A percentile compares a stretch with the other conserved stretches of the same genome.
Conservation (phyloP, 2,888 invertebrate species). For the Pyrrhosoma nymphula region DNA sequence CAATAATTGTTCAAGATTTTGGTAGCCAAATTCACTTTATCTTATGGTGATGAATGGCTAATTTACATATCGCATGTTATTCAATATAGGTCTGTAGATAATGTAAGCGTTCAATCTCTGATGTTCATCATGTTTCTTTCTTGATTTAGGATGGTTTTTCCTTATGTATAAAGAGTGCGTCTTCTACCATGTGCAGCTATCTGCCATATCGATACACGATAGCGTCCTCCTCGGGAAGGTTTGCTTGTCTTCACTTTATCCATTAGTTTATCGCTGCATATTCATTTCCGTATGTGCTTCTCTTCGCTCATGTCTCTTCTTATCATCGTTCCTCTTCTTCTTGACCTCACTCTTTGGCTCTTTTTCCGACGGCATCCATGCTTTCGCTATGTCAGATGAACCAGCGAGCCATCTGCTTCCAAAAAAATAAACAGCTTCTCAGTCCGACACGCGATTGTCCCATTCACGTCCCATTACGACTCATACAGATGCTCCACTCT, state of each 20-base stretch:
- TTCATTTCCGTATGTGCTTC: neutral
- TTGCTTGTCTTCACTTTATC: neutral
- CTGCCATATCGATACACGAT: neutral
- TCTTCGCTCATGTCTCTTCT: neutral
- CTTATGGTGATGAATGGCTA: too few species aligned
- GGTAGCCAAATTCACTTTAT: too few species aligned
- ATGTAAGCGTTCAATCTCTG: too few species aligned
- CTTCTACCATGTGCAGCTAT: neutral
- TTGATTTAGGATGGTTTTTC: too few species aligned
- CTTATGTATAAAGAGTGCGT: too few species aligned
- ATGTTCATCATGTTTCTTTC: too few species aligned
- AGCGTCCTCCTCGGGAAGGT: neutral
- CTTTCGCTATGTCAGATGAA: neutral
- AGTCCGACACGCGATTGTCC: neutral
- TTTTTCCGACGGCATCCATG: neutral
- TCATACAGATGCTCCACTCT: constrained; percentile 35
- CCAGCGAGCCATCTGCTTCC: neutral
- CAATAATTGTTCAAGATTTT: too few species aligned
- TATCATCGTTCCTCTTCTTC: neutral
- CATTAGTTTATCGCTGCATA: neutral
- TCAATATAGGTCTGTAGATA: too few species aligned
- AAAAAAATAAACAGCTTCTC: constrained; percentile 1
- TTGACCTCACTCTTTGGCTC: neutral
- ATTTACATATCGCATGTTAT: too few species aligned
- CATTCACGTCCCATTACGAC: neutral